These are phyloP conservation scores for Meriones unguiculatus DNA, from an alignment of 2,113 vertebrate species.

Conservation along the genomic window DNA sequence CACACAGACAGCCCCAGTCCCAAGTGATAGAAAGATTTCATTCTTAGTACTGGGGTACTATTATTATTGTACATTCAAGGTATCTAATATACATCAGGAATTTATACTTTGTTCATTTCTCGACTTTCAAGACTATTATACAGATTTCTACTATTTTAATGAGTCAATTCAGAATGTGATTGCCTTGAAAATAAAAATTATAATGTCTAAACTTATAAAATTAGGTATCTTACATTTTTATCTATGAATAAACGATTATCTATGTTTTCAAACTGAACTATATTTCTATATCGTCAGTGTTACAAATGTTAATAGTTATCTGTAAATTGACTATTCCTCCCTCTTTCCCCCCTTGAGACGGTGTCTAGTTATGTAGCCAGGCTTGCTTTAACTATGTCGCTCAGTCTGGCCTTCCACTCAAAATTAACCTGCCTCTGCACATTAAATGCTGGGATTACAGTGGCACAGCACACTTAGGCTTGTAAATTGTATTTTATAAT, in stretches of 20 bases:
- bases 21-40: background rate
- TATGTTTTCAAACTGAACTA: background rate
- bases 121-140: constrained; percentile 26
- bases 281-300: background rate
- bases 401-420: background rate
- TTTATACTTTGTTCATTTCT: constrained; percentile 44
- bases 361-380: background rate
- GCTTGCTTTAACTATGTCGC: background rate
- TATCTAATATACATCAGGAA: background rate
- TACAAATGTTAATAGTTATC: constrained; percentile 25
- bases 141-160: constrained; percentile 28
- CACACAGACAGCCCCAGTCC: background rate
- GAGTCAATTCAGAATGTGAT: constrained; percentile 39
- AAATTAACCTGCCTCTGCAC: background rate
- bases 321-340: background rate
- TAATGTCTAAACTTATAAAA: constrained; percentile 20
- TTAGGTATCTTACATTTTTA: constrained; percentile 42
- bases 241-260: background rate
- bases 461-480: background rate
- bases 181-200: constrained; percentile 62
- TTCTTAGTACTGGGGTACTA: background rate
- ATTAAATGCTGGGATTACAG: background rate
- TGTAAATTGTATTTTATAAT: background rate
- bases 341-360: background rate
- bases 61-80: background rate